Base-by-base conservation (phyloP, 2,113 vertebrate genomes). In the Chelonoidis abingdonii region DNA sequence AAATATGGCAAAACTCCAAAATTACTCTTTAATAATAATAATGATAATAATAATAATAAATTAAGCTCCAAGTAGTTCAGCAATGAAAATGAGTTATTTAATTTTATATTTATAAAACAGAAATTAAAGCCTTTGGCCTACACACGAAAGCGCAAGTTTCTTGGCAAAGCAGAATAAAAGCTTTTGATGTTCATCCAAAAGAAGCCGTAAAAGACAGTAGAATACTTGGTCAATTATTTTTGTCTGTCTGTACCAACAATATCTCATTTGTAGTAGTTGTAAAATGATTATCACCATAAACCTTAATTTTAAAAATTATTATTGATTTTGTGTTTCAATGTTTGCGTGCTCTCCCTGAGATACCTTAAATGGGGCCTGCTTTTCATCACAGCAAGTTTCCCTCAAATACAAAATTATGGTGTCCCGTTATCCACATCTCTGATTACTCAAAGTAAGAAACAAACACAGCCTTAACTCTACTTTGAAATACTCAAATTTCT, bases 1-100 rank as follows among this genome's bases (percentile, higher is more conserved):
- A 94, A 98, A 97, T 88, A 80, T 95, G 89, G 44, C 75, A 95
- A 97, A 95, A 97, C 38, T 96, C 91, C 92, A 95, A 93, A 96
- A 91, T 94, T 95, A 76, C 57, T 91, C 69, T 93, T 50, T 93
- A 82, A 88, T 93, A 94, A 95, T 35, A n/a, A 65, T 35, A n/a
- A n/a, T 93, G 80, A 88, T 93, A 94, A 95, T 35, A n/a, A 65
- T 35, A 65, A 65, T 44, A 59, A 59, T 41, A 89, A 87, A 88
- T 62, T 65, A 94, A 96, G 44, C 72, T 75, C 72, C 27, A 16
- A 91, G 47, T 25, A 89, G 56, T 93, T 97, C 89, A 93, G 83
- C 82, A 81, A 75, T 2, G 3, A 93, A 93, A 85, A 82, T 93
- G 87, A 97, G 80, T 94, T 95, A 94, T 89, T 69, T 97, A 95